Base-by-base conservation (phyloP, 2,888 invertebrate species). In the Pseudococcus jackbeardsleyi region DNA sequence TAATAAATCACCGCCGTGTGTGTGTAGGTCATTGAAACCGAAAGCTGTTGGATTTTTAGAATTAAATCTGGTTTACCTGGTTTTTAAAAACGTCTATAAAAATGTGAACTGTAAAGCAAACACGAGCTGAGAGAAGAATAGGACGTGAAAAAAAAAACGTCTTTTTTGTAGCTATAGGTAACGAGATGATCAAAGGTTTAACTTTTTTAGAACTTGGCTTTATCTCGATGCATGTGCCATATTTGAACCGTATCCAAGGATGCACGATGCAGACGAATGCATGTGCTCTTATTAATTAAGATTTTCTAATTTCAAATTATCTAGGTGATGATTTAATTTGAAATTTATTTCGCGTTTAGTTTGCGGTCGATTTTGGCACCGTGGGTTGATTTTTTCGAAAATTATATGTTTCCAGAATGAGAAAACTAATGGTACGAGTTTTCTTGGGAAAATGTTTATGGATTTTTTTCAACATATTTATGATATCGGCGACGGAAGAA, bases 1-100 rank as follows among this genome's bases (percentile, higher is more conserved):
- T 46, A 82, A 82, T 82, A 82, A 82, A 82, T 82, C 79, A 82
- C 79, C 46, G 11, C 3, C 15, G 4, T 4, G 11, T 12, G 48
- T 22, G 64, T 64, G 64, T 64, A 82, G 79, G 46, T 82, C 79
- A 82, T 46, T 82, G 79, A 82, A 82, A 82, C 79, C 79, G 79
- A 82, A 46, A 82, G 79, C 79, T 42, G 9, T 42, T 46, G 46
- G 79, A 82, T 82, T 82, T 82, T 82, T 19, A 82, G 79, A 82
- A 46, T 82, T 82, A 42, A 82, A 82, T 82, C 79, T 82, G 79
- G 79, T 82, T 82, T 82, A 82, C 79, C 79, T 82, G 79, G 79
- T 82, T 82, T 82, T 12, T 46, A 82, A 46, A 46, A 82, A 82
- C 39, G 46, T 42, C 79, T 42, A 42, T 39, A 33, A 79, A 19